Base-by-base conservation (phyloP, 2,797 vertebrate species). In the Loris lydekkerianus region DNA sequence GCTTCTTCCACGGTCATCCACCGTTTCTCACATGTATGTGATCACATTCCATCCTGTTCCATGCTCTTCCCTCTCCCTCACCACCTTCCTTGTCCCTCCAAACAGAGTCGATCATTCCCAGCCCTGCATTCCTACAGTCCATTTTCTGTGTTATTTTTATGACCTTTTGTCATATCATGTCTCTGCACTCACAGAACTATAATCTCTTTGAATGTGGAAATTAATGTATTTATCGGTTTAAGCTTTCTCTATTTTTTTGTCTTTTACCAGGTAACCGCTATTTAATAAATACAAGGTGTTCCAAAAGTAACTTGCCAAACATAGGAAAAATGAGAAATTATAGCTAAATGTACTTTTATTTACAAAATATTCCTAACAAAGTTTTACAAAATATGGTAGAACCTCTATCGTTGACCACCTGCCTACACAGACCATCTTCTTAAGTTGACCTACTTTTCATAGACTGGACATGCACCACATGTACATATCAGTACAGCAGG, bases 21-120 rank as follows among this genome's bases (percentile, higher is more conserved):
- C 15, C 1, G 0, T 29, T n/a, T 43, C 77, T 20, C 49, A 53
- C 49, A 53, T 69, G 14, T 8, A 14, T 2, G 4, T 2, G 20
- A 15, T 20, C 76, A 15, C 9, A 29, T 20, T 27, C 34, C 27
- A 3, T 4, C 0, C 43, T 11, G 29, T 53, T 84, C 56, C 9
- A 0, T 0, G 7, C 37, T 49, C 49, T 43, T 73, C 78, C 31
- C 37, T 63, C 6, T 46, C 18, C 60, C 43, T 86, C 53, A 1
- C 4, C 40, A 3, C 49, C 23, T 76, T 83, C 73, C 80, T 10
- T 21, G 15, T 17, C 8, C 2, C 5, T 40, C 80, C 25, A 21
- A 10, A 23, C 61, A 49, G 58, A 80, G 27, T 21, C 3, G 2
- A 9, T 4, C 17, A 2, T 21, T 25, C 10, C n/a, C 10, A 10